phyloP scores from a whole-genome alignment of 2,797 vertebrate genomes.

The Karalla daura region DNA sequence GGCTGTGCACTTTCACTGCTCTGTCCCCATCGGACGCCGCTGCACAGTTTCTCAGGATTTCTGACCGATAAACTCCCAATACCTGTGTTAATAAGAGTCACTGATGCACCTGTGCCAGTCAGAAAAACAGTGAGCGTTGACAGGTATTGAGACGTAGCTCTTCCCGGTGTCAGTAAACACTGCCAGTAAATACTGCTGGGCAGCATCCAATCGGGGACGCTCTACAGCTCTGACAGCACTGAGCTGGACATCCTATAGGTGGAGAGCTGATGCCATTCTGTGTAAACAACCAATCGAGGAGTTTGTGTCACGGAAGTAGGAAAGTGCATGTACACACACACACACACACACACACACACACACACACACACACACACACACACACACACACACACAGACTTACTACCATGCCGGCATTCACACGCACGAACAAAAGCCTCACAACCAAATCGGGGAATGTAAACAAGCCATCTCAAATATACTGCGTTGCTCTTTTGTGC shows the following conservation, averaged over 20 bases:
- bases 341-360: slow-evolving; percentile 20
- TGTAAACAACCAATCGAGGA: slow-evolving; percentile 57
- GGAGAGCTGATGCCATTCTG: slow-evolving; percentile 62
- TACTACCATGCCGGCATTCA: slow-evolving; percentile 15
- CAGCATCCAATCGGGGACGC: slow-evolving; percentile 63
- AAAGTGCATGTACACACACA: slow-evolving; percentile 24
- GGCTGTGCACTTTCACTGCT: slow-evolving; percentile 51
- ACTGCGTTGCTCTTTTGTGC: slow-evolving; percentile 1
- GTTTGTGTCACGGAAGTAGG: slow-evolving; percentile 19
- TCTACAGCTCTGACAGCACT: slow-evolving; percentile 46
- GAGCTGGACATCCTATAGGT: slow-evolving; percentile 55
- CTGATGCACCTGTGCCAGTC: slow-evolving; percentile 28
- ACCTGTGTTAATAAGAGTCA: slow-evolving; percentile 25
- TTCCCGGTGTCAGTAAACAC: slow-evolving; percentile 61
- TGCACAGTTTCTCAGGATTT: slow-evolving; percentile 37
- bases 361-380: slow-evolving; percentile 35
- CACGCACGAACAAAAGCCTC: slow-evolving; percentile 38
- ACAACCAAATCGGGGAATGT: slow-evolving; percentile 24
- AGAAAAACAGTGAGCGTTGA: slow-evolving; percentile 10
- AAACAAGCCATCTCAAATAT: slow-evolving; percentile 16
- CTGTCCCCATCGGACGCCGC: slow-evolving; percentile 35
- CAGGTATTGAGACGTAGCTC: slow-evolving; percentile 47
- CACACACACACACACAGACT: slow-evolving; percentile 33
- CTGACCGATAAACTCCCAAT: slow-evolving; percentile 25
- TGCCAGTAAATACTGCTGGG: slow-evolving; percentile 24